A percentile compares a stretch with the other conserved stretches of the same genome.
Conservation (phyloP, 2,797 vertebrate genomes). For the Sebastes hubbsi region DNA sequence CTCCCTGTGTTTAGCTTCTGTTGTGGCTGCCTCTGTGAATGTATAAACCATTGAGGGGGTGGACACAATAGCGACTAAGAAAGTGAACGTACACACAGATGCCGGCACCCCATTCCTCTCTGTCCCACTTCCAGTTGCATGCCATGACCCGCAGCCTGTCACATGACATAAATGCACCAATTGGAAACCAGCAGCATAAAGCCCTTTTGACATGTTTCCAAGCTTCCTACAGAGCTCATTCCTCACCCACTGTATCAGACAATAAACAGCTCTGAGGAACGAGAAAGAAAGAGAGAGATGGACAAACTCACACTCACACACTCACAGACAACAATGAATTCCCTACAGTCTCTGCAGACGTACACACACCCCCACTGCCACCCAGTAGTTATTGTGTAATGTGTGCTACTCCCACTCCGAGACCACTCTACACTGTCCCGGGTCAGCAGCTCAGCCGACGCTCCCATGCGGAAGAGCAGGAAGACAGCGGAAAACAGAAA, state of each 20-base stretch:
- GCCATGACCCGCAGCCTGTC: slow-evolving; percentile 34
- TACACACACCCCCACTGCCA: slow-evolving; percentile 20
- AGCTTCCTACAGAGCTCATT: slow-evolving; percentile 57
- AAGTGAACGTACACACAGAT: slow-evolving; percentile 14
- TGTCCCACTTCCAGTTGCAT: slow-evolving; percentile 62
- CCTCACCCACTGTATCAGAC: slow-evolving; percentile 63
- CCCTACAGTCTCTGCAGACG: slow-evolving; percentile 21
- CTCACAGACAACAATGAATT: slow-evolving; percentile 52
- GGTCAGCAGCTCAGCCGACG: slow-evolving; percentile 54
- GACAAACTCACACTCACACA: slow-evolving; percentile 23
- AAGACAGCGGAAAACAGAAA: slow-evolving; percentile 33
- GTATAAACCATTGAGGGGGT: slow-evolving; percentile 28
- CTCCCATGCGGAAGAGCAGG: slow-evolving; percentile 6
- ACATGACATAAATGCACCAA: slow-evolving; percentile 59
- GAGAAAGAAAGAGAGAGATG: slow-evolving; percentile 28
- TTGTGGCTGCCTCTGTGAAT: slow-evolving; percentile 50
- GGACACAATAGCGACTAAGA: slow-evolving; percentile 53
- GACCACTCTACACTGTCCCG: slow-evolving; percentile 35
- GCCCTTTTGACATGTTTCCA: slow-evolving; percentile 50
- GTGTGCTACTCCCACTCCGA: slow-evolving; percentile 46
- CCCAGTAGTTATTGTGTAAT: slow-evolving; percentile 53
- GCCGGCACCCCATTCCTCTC: slow-evolving; percentile 49
- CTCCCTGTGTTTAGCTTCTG: slow-evolving; percentile 33
- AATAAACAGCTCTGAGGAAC: slow-evolving; percentile 59
- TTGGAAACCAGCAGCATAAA: slow-evolving; percentile 18